Evolutionary conservation across 2,113 vertebrate genomes (phyloP).

Genomic region (Ammospiza nelsoni): DNA sequence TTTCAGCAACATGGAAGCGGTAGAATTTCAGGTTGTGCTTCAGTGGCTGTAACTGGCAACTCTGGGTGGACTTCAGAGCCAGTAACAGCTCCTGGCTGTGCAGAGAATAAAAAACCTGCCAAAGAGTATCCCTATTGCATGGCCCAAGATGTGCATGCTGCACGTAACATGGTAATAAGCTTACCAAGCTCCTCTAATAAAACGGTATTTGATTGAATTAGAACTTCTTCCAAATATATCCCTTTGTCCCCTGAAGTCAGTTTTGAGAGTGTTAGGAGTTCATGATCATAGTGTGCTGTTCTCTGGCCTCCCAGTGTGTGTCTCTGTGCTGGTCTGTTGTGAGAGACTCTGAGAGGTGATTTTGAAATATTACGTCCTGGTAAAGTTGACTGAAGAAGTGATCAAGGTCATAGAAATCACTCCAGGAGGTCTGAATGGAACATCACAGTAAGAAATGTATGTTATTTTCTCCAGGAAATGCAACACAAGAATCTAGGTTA

Average conservation of each 20-base stretch:
- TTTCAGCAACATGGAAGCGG: not conserved
- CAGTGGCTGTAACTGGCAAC: not conserved
- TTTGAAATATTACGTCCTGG: not conserved
- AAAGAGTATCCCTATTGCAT: not conserved
- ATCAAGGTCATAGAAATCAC: not conserved
- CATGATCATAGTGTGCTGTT: not conserved
- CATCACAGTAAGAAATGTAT: not conserved
- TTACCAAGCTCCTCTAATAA: not conserved
- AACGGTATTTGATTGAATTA: not conserved
- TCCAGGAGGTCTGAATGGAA: not conserved
- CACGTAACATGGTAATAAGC: fast-evolving
- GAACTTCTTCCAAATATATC: not conserved
- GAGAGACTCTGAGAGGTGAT: not conserved
- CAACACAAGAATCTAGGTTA: constrained; percentile 24
- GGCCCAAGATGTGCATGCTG: not conserved
- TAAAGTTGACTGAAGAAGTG: not conserved
- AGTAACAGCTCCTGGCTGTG: not conserved
- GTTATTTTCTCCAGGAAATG: not conserved
- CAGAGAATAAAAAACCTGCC: not conserved
- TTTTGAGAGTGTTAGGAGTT: not conserved
- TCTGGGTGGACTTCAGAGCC: not conserved
- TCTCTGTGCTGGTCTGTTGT: not conserved
- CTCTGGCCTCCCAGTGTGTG: not conserved
- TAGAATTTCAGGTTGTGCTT: not conserved
- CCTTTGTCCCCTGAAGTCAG: not conserved